A percentile compares a stretch with the other conserved stretches of the same genome.
Evolutionary conservation across 2,888 invertebrate species (phyloP).

Genomic region (Microplitis manilae): DNA sequence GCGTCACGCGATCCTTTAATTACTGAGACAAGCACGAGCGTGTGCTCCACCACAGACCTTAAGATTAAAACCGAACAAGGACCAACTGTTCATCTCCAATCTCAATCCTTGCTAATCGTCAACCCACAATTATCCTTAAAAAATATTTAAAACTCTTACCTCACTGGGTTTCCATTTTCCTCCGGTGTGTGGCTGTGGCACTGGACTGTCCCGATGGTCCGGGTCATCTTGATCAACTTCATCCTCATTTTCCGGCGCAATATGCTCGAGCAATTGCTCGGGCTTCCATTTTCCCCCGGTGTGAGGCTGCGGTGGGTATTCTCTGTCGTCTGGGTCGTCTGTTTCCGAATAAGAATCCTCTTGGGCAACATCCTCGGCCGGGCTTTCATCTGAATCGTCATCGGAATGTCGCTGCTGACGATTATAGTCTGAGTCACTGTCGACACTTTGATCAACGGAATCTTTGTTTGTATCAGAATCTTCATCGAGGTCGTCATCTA

Average conservation of each 20-base stretch:
- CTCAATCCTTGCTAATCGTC: too few species aligned
- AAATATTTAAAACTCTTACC: constrained; percentile 26
- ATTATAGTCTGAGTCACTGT: constrained; percentile 60
- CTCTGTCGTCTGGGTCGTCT: constrained; percentile 67
- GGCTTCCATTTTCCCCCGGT: constrained; percentile 86
- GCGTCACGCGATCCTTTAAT: constrained; percentile 55
- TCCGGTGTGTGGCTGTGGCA: constrained; percentile 75
- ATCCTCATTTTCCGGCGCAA: constrained; percentile 68
- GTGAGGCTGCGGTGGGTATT: constrained; percentile 74
- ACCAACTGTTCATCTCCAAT: constrained; percentile 21
- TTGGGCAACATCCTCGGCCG: constrained; percentile 71
- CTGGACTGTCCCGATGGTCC: constrained; percentile 68
- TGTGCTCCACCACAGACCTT: constrained; percentile 34
- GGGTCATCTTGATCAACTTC: constrained; percentile 60
- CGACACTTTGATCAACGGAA: constrained; percentile 37
- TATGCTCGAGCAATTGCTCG: constrained; percentile 63
- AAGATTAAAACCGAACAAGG: constrained; percentile 46
- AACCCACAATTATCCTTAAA: background rate
- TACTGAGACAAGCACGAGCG: constrained; percentile 49
- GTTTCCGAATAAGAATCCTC: constrained; percentile 76
- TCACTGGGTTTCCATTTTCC: constrained; percentile 78
- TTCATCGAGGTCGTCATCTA: constrained; percentile 60
- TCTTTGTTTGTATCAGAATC: constrained; percentile 62
- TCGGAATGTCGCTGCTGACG: constrained; percentile 63
- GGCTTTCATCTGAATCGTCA: constrained; percentile 62